phyloP scores from a whole-genome alignment of 2,888 invertebrate species.

The Exephanes ischioxanthus region DNA sequence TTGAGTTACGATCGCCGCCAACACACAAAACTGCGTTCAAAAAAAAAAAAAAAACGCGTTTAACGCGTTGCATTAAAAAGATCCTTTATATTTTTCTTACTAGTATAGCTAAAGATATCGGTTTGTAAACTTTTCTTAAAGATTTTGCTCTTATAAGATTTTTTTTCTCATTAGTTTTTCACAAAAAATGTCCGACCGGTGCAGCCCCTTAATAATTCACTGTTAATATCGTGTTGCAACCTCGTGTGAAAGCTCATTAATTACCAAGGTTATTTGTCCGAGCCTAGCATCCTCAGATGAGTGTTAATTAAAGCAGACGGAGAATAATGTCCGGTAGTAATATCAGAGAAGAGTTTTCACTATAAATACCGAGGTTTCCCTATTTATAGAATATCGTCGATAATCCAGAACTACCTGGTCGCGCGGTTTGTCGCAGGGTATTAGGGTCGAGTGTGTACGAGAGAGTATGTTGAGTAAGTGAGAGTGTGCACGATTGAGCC shows the following conservation, averaged over 20 bases:
- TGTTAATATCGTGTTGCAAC: not conserved
- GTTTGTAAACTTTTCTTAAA: not conserved
- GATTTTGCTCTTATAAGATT: not conserved
- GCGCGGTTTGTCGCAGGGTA: slow-evolving; percentile 41
- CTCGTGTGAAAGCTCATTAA: slow-evolving; percentile 14
- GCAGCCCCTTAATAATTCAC: not conserved
- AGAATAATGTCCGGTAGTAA: slow-evolving; percentile 47
- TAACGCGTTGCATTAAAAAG: not conserved
- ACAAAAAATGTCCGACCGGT: not conserved
- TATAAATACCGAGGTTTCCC: slow-evolving; percentile 52
- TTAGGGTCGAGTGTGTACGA: slow-evolving; percentile 59
- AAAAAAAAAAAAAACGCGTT: too few species aligned
- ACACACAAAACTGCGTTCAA: not conserved
- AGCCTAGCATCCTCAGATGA: slow-evolving; percentile 1
- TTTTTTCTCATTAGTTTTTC: not conserved
- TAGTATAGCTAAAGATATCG: not conserved
- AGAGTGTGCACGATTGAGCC: slow-evolving; percentile 19
- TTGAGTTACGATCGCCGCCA: too few species aligned
- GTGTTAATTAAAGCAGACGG: slow-evolving; percentile 39
- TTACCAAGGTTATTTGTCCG: slow-evolving; percentile 3
- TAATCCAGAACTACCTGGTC: slow-evolving; percentile 38
- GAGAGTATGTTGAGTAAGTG: not conserved
- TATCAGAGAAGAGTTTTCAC: slow-evolving; percentile 31
- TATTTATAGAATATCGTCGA: slow-evolving; percentile 64
- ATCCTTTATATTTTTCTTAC: not conserved